Evolutionary conservation across 2,113 vertebrate species (phyloP).

Genomic region (Passer montanus): DNA sequence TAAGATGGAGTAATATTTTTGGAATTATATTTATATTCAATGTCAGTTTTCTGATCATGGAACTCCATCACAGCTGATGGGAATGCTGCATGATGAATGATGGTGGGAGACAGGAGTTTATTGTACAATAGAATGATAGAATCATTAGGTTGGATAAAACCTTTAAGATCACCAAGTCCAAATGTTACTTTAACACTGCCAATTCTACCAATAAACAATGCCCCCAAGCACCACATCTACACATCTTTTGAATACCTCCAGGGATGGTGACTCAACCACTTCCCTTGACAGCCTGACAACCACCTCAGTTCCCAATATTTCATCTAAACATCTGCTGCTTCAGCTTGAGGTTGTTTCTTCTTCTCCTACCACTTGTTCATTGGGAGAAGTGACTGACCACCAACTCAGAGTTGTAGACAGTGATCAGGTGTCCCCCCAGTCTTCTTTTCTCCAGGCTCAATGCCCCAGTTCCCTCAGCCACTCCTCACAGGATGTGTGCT

Average conservation of each 20-base stretch:
- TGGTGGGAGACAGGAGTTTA: background rate
- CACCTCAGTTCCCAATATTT: background rate
- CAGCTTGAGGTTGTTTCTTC: background rate
- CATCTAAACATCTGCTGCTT: background rate
- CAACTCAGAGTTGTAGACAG: background rate
- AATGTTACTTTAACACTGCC: background rate
- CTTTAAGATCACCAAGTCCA: background rate
- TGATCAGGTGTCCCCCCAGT: rapidly evolving
- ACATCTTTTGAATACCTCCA: background rate
- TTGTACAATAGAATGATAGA: background rate
- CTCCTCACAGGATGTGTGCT: background rate
- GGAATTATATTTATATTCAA: background rate
- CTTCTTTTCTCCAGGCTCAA: background rate
- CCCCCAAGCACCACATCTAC: background rate
- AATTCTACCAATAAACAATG: background rate
- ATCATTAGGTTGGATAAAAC: background rate
- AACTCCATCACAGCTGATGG: background rate
- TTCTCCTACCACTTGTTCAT: background rate
- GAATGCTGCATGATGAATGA: background rate
- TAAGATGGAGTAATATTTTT: background rate
- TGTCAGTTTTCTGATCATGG: background rate
- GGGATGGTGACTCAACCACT: background rate
- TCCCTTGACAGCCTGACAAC: background rate
- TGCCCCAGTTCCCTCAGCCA: background rate
- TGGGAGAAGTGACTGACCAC: rapidly evolving